Evolutionary conservation across 1,140 invertebrate species (phyloP).

Genomic region (Heterodera schachtii): DNA sequence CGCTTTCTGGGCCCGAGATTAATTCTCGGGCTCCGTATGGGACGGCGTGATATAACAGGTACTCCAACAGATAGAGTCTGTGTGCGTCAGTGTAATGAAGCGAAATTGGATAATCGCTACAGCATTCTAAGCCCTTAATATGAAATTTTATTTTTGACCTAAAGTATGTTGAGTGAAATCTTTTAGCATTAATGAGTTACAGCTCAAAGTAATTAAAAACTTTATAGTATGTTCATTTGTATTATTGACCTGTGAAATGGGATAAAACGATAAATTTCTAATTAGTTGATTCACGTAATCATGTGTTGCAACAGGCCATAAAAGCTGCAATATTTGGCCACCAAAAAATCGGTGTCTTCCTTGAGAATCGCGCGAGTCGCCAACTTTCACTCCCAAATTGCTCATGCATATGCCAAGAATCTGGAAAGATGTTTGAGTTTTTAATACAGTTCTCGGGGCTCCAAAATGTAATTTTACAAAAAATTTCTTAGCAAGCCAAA

Average conservation of each 20-base stretch:
- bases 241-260: constrained; percentile 22
- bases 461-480: too few species aligned
- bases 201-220: too few species aligned
- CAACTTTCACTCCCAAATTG: constrained; percentile 79
- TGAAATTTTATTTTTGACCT: too few species aligned
- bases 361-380: constrained; percentile 79
- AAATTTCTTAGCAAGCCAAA: too few species aligned
- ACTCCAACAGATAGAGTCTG: constrained; percentile 42
- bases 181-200: too few species aligned
- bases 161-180: too few species aligned
- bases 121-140: constrained; percentile 32
- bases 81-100: constrained; percentile 45
- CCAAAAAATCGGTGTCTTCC: constrained; percentile 73
- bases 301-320: constrained; percentile 74
- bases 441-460: too few species aligned
- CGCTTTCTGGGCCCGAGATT: neutral
- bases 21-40: constrained; percentile 75
- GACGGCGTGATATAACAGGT: constrained; percentile 69
- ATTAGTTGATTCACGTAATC: constrained; percentile 24
- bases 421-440: too few species aligned
- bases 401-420: constrained; percentile 74
- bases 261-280: constrained; percentile 15
- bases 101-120: constrained; percentile 45
- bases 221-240: too few species aligned
- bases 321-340: constrained; percentile 69